Evolutionary conservation across 2,888 invertebrate species (phyloP).

Genomic region (Tethea ocularis): DNA sequence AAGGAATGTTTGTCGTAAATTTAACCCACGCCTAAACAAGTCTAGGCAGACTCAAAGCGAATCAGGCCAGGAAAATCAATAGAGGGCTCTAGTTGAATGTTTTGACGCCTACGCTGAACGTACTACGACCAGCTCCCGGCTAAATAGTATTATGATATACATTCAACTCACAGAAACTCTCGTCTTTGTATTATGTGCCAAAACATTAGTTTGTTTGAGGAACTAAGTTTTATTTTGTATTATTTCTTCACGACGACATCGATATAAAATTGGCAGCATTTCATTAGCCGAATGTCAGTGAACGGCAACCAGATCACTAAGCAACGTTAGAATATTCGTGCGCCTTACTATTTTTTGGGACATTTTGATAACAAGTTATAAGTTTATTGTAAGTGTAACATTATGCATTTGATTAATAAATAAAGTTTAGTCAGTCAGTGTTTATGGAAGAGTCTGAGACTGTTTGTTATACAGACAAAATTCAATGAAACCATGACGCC

Average conservation of each 20-base stretch:
- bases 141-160: not conserved
- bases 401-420: too few relatives aligned
- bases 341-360: too few relatives aligned
- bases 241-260: not conserved
- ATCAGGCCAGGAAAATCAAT: constrained; percentile 61
- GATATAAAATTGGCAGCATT: too few relatives aligned
- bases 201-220: not conserved
- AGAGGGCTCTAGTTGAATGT: constrained; percentile 19
- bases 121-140: not conserved
- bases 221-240: not conserved
- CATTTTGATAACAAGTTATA: too few relatives aligned
- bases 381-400: too few relatives aligned
- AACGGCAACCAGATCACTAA: too few relatives aligned
- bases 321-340: too few relatives aligned
- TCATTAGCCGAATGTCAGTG: too few relatives aligned
- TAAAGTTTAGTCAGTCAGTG: too few relatives aligned
- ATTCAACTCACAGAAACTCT: not conserved
- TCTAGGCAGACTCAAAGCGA: constrained; percentile 44
- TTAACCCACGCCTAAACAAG: constrained; percentile 40
- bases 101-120: not conserved
- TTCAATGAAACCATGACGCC: too few relatives aligned
- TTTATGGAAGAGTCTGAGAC: too few relatives aligned
- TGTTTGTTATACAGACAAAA: too few relatives aligned
- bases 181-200: not conserved
- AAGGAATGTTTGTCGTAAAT: constrained; percentile 27